Evolutionary conservation across 2,797 vertebrate genomes (phyloP), one percentile per base, ranked within the genome.

Genomic region (Takifugu rubripes): DNA sequence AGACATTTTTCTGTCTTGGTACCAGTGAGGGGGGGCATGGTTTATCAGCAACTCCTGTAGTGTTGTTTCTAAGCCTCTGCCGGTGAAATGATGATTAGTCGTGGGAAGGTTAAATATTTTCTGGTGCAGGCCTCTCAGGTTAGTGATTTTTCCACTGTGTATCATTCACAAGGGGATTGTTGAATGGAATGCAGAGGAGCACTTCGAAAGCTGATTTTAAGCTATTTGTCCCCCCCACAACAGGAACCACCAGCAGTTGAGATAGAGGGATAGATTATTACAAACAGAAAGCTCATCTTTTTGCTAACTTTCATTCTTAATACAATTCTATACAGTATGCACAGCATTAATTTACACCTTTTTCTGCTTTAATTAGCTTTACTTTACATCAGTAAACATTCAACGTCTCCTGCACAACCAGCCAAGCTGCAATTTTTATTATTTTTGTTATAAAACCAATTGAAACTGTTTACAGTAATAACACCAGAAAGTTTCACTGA

Each of bases 101-200:
- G 59, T 44, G 58, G 3, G 52, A 72, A 78, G 77, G 82, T 88
- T 88, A 85, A 83, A 83, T 61, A 79, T 85, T 85, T 81, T 77
- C 66, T 70, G 64, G 45, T 50, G 57, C 48, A 54, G 63, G n/a
- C 59, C 63, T 69, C 67, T 57, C 54, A 60, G 63, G 64, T 59
- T 54, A 17, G 2, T 21, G 17, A 55, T 40, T 74, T 84, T 86
- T 83, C 76, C 78, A 52, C 49, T 61, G 64, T 74, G 66, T 70
- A 66, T 77, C 56, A 79, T 75, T 82, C 69, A 81, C 76, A 49
- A 40, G 40, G 11, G 25, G 33, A 21, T 16, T 40, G 40, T 52
- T 59, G 51, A 54, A 54, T 40, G 50, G 49, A 40, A 40, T 40
- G 36, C 36, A 14, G 12, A 40, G 5, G 12, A 40, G 36, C 36